These are phyloP conservation scores for Octodon degus DNA, from an alignment of 2,113 vertebrate genomes.

Conservation along the genomic window DNA sequence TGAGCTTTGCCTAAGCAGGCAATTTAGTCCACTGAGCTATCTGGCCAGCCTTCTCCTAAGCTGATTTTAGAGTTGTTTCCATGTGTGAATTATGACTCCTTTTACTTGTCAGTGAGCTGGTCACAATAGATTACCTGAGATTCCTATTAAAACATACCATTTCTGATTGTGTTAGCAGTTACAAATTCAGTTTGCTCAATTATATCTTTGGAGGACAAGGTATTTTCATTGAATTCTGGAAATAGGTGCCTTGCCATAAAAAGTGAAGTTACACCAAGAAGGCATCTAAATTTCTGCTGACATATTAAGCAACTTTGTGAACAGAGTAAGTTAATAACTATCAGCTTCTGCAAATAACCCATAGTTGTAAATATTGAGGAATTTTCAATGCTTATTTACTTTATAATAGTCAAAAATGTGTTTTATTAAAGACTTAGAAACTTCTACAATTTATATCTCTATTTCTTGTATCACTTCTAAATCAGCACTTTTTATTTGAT, in stretches of 20 bases:
- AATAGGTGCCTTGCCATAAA: neutral
- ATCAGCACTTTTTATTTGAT: constrained; percentile 45
- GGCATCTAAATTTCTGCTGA: neutral
- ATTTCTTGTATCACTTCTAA: neutral
- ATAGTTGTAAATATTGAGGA: neutral
- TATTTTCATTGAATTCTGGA: neutral
- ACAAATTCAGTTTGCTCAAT: neutral
- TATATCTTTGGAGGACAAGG: neutral
- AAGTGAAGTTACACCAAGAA: neutral
- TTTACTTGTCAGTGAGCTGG: neutral
- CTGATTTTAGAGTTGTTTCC: neutral
- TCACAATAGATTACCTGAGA: neutral
- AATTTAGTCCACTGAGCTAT: too few relatives aligned
- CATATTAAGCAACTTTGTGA: neutral
- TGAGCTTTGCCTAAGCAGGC: too few relatives aligned
- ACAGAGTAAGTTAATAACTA: neutral
- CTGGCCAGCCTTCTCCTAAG: too few relatives aligned
- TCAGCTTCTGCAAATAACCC: constrained; percentile 2
- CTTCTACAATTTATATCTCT: constrained; percentile 13
- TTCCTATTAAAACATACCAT: neutral
- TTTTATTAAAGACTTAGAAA: constrained; percentile 20
- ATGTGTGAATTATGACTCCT: neutral
- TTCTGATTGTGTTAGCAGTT: neutral
- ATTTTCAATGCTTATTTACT: neutral
- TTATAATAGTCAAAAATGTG: constrained; percentile 55